Evolutionary conservation across 1,140 invertebrate species (phyloP), one percentile per base, ranked within the genome.

Genomic region (Chironomus striatipennis): DNA sequence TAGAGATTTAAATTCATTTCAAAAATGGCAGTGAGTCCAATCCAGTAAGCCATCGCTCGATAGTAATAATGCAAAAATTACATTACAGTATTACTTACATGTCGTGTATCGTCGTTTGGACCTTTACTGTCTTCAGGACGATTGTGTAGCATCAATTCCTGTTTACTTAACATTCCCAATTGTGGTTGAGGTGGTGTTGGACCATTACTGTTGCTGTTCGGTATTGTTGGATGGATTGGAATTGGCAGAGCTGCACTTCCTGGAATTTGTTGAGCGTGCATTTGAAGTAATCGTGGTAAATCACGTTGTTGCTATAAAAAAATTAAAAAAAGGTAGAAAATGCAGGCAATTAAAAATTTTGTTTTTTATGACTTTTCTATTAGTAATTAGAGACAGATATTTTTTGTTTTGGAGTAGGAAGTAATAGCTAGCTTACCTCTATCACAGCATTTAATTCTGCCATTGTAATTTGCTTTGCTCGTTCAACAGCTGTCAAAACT

Each of bases 381-480:
- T 34, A 34, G 24, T 2, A 1, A 34, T 34, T 34, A 34, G n/a
- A n/a, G n/a, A n/a, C n/a, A n/a, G n/a, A n/a, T n/a, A n/a, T n/a
- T n/a, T n/a, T n/a, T n/a, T n/a, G n/a, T 34, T 34, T 34, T 34
- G 1, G 5, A 34, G n/a, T n/a, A 34, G 24, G 24, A n/a, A 15
- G 8, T 73, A 12, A 8, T 8, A 1, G 75, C 15, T 75, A 77
- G 87, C 89, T 90, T 88, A 95, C 92, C 86, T 91, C 91, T 78
- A 94, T 93, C 77, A 95, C 93, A 75, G 91, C 88, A 83, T 96
- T 96, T 75, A 97, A 85, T 85, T 97, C 95, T 21, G 93, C 89
- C 93, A 97, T 95, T 76, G 94, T 96, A 76, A 98, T 93, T 85
- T 97, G 94, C 83, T 98, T 98, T 21, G 96, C 96, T 83, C 96